Conservation (phyloP, 2,888 invertebrate species). For the Cancer borealis region DNA sequence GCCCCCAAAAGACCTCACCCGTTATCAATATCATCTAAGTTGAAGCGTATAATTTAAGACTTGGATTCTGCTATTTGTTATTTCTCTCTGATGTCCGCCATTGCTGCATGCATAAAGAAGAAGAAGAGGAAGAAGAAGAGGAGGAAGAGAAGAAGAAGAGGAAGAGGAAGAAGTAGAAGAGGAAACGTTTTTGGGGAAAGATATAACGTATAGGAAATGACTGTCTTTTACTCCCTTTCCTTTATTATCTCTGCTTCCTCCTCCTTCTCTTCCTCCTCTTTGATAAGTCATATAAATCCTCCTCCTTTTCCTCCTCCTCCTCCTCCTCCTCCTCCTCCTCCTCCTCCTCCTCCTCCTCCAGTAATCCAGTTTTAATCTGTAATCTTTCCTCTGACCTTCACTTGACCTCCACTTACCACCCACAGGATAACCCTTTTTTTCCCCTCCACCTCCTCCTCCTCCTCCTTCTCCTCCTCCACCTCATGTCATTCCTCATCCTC, state of each 20-base stretch:
- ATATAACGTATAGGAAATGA: neutral
- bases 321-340: neutral
- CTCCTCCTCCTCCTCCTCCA: too few relatives aligned
- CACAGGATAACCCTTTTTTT: neutral
- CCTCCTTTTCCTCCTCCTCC: neutral
- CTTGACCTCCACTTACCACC: neutral
- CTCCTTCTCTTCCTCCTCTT: too few relatives aligned
- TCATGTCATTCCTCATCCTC: neutral
- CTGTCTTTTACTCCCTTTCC: neutral
- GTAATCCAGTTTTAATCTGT: constrained; percentile 6
- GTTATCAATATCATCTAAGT: neutral
- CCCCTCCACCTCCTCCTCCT: neutral
- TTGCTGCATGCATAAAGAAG: neutral
- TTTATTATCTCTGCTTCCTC: neutral
- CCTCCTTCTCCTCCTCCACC: neutral
- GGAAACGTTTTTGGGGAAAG: neutral
- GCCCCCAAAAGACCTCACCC: neutral
- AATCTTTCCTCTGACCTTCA: constrained; percentile 9
- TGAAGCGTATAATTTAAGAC: neutral
- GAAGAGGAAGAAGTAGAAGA: neutral
- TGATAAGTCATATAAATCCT: constrained; percentile 5
- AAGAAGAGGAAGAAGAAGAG: neutral
- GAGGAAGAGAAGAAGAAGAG: neutral
- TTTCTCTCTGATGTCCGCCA: neutral
- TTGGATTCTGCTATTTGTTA: neutral